Conservation (phyloP, 2,797 vertebrate genomes). For the Myotis myotis region DNA sequence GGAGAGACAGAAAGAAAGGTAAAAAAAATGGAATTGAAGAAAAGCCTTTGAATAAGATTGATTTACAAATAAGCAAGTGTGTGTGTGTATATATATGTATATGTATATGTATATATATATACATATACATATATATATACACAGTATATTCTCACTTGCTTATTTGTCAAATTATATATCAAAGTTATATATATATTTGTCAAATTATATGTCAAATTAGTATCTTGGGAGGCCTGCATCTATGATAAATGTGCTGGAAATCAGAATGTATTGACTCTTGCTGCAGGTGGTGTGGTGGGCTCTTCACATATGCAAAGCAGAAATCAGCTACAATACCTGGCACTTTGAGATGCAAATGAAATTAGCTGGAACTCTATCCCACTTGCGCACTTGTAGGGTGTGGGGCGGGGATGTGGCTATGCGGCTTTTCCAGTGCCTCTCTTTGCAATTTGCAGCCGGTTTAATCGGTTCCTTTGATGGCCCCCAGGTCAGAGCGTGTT, state of each 20-base stretch:
- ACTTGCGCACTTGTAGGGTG: rapidly evolving
- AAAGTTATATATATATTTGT: too few relatives aligned
- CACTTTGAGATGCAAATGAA: conserved; percentile 49
- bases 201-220: not conserved
- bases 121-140: too few relatives aligned
- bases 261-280: not conserved
- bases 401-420: too few relatives aligned
- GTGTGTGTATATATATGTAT: too few relatives aligned
- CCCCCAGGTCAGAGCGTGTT: not conserved
- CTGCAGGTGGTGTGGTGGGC: not conserved
- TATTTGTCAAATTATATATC: too few relatives aligned
- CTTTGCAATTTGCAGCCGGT: too few relatives aligned
- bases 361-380: not conserved
- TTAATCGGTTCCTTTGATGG: not conserved
- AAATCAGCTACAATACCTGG: not conserved
- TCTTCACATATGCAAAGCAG: not conserved
- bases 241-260: not conserved
- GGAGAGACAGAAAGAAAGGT: not conserved
- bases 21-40: not conserved
- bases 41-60: conserved; percentile 8
- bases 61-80: conserved; percentile 33
- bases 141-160: too few relatives aligned
- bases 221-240: not conserved
- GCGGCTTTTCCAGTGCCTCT: not conserved
- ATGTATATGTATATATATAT: too few relatives aligned